Percentiles rank a stretch among this genome's conserved stretches.
These are phyloP conservation scores for Unio delphinus DNA, from an alignment of 2,888 invertebrate genomes.

Conservation along the genomic window DNA sequence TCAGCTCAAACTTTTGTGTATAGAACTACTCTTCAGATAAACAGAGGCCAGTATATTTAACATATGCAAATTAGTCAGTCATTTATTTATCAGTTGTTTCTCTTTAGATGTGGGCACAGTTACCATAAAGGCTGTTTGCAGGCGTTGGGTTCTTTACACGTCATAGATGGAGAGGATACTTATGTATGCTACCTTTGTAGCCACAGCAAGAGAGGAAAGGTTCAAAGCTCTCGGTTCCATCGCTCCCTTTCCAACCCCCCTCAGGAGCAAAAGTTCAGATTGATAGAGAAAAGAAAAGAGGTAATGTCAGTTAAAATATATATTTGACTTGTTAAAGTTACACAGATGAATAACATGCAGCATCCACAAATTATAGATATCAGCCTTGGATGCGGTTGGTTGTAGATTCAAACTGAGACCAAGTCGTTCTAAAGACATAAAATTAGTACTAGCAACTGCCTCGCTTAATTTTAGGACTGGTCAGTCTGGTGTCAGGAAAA, in stretches of 20 bases:
- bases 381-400: too few species aligned
- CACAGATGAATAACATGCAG: neutral
- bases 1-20: too few species aligned
- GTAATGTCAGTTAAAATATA: constrained; percentile 21
- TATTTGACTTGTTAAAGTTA: neutral
- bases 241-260: constrained; percentile 52
- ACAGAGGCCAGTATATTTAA: neutral
- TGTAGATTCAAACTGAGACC: too few species aligned
- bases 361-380: neutral
- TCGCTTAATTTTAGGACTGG: too few species aligned
- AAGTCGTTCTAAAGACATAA: too few species aligned
- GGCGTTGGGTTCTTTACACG: constrained; percentile 56
- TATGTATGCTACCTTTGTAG: constrained; percentile 66
- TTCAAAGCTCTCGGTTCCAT: constrained; percentile 61
- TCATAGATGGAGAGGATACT: constrained; percentile 62
- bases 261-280: constrained; percentile 27
- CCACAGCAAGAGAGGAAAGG: constrained; percentile 52
- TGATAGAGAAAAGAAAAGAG: constrained; percentile 43
- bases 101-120: constrained; percentile 67
- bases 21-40: neutral
- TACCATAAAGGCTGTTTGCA: constrained; percentile 67
- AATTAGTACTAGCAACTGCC: too few species aligned
- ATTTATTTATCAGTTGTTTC: neutral
- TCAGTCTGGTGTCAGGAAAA: too few species aligned
- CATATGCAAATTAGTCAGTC: neutral